A percentile compares a stretch with the other conserved stretches of the same genome.
phyloP scores from a whole-genome alignment of 2,113 vertebrate genomes.

The Barnardius zonarius region DNA sequence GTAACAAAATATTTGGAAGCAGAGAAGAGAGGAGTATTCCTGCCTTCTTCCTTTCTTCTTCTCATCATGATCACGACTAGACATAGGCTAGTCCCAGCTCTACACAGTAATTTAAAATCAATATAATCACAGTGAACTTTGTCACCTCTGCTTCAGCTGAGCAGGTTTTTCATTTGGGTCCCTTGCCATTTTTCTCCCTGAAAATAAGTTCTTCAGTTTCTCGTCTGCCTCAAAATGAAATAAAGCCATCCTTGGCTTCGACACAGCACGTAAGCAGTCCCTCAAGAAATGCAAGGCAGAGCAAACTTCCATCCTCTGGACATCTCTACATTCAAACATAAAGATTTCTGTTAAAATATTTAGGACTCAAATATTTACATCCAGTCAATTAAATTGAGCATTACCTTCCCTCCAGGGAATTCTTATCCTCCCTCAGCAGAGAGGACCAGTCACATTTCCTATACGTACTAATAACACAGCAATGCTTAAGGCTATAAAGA shows the following conservation, averaged over 20 bases:
- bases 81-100: conserved; percentile 2
- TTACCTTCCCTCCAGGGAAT: not conserved
- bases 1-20: not conserved
- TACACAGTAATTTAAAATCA: conserved; percentile 65
- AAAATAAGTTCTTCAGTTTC: conserved; percentile 58
- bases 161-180: conserved; percentile 53
- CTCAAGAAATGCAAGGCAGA: conserved; percentile 25
- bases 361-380: conserved; percentile 47
- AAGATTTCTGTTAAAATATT: conserved; percentile 58
- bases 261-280: not conserved
- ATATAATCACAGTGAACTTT: conserved; percentile 66
- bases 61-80: conserved; percentile 18
- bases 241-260: conserved; percentile 26
- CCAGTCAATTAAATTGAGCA: conserved; percentile 36
- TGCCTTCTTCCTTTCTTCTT: not conserved
- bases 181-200: conserved; percentile 40
- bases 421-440: not conserved
- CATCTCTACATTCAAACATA: not conserved
- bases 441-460: conserved; percentile 1
- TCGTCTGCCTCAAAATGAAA: conserved; percentile 53
- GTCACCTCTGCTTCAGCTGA: conserved; percentile 59
- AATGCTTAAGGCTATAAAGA: not conserved
- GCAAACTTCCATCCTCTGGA: not conserved
- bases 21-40: not conserved
- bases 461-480: not conserved